phyloP scores from a whole-genome alignment of 1,140 invertebrate genomes.

The Drosophila subobscura region DNA sequence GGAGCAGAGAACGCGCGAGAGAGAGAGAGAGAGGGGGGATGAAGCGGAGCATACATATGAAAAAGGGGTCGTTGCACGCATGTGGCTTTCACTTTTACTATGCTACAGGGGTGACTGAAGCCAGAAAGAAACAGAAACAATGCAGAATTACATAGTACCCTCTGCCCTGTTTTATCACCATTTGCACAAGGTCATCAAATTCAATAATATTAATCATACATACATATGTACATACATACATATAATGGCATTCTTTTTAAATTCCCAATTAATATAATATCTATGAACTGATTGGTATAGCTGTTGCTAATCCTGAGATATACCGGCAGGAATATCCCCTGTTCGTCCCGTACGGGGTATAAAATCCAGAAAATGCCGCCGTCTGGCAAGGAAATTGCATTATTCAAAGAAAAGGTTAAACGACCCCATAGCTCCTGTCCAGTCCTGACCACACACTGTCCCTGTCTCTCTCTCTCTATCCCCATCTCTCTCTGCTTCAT shows the following conservation, averaged over 20 bases:
- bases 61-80: slow-evolving; percentile 75
- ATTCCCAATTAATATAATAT: too few relatives aligned
- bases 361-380: slow-evolving; percentile 12
- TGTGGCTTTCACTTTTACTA: slow-evolving; percentile 70
- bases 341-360: too few relatives aligned
- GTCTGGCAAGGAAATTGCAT: slow-evolving; percentile 78
- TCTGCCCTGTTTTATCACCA: too few relatives aligned
- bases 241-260: too few relatives aligned
- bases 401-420: slow-evolving; percentile 54
- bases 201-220: background rate
- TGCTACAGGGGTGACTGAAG: slow-evolving; percentile 1
- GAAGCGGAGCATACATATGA: slow-evolving; percentile 10
- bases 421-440: slow-evolving; percentile 32
- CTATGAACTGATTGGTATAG: too few relatives aligned
- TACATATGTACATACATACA: background rate
- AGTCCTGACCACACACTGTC: slow-evolving; percentile 3
- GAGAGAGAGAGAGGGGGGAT: slow-evolving; percentile 4
- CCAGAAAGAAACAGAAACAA: slow-evolving; percentile 6
- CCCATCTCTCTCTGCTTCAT: background rate
- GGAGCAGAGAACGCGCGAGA: slow-evolving; percentile 1
- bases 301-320: too few relatives aligned
- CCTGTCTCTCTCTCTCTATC: background rate
- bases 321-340: too few relatives aligned
- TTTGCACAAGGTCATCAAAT: too few relatives aligned
- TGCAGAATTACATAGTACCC: background rate